Evolutionary conservation across 2,888 invertebrate genomes (phyloP), one percentile per base, ranked within the genome.

Genomic region (Andrena chrysosceles): DNA sequence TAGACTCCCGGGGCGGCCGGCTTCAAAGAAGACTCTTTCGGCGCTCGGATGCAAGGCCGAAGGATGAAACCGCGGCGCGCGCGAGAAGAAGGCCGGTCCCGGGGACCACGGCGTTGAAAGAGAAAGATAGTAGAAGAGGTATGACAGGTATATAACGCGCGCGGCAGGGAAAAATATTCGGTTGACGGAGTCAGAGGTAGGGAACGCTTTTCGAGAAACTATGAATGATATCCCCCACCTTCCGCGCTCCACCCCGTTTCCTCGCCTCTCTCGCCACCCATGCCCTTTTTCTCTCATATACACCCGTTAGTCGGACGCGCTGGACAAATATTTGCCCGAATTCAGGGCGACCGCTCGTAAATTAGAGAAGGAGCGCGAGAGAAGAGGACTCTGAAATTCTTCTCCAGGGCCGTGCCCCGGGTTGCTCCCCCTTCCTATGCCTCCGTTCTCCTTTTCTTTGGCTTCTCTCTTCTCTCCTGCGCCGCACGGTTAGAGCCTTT

Each of bases 251-350:
- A 0, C n/a, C 5, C 1, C 8, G 3, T 20, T 16, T 29, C 72
- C 75, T 67, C 42, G 54, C 23, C 49, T 1, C 48, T 20, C 23
- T 26, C 42, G 31, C 3, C 42, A 2, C 31, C 20, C 42, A n/a
- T 16, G 26, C 42, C 26, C 42, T 71, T 74, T 76, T 77, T 74
- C 75, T 70, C 80, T 77, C 81, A 66, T 71, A 68, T 64, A 79
- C 77, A 67, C 79, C 90, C 88, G 91, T 91, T 90, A 90, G 86
- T 85, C 84, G 85, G 86, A 84, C 88, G 84, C 81, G 84, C 77
- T 91, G 84, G 76, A 89, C 91, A 91, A 91, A 91, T 91, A 91
- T 91, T 91, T 91, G 88, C 89, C 84, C 87, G 86, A 86, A 90
- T 91, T 90, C 87, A 85, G 87, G 79, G 78, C 87, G 84, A 84